Conservation (phyloP, 2,113 vertebrate genomes). For the Mobula hypostoma region DNA sequence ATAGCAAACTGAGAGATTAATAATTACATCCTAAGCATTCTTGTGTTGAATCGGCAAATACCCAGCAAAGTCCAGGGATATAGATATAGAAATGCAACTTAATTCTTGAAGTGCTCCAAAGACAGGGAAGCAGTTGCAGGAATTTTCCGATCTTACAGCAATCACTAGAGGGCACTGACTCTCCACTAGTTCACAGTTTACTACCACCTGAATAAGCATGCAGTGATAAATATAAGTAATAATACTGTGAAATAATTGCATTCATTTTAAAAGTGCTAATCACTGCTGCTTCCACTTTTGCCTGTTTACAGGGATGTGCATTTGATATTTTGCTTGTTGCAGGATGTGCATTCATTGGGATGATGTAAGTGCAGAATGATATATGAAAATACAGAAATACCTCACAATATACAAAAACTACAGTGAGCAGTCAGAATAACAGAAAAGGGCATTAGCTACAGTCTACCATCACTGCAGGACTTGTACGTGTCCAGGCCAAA, state of each 20-base stretch:
- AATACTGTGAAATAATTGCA: background rate
- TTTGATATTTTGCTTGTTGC: no score
- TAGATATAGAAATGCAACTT: background rate
- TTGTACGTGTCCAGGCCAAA: no score
- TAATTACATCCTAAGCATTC: background rate
- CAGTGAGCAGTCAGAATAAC: no score
- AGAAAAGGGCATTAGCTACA: no score
- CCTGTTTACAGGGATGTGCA: no score
- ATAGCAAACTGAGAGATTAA: background rate
- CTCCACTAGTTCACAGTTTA: background rate
- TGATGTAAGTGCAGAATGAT: no score
- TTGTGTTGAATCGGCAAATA: background rate
- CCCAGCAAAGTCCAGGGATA: no score
- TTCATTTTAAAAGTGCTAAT: slow-evolving; percentile 25
- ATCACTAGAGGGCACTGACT: background rate
- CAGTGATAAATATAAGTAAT: background rate
- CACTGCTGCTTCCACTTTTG: slow-evolving; percentile 7
- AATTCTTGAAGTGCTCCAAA: background rate
- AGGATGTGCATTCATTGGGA: no score
- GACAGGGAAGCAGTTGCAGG: background rate
- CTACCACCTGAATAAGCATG: background rate
- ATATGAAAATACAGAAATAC: no score
- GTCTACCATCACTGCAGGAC: no score
- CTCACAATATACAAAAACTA: no score
- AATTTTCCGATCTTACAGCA: background rate